Conservation (phyloP, 2,797 vertebrate species). For the Coccyzus lansbergi region DNA sequence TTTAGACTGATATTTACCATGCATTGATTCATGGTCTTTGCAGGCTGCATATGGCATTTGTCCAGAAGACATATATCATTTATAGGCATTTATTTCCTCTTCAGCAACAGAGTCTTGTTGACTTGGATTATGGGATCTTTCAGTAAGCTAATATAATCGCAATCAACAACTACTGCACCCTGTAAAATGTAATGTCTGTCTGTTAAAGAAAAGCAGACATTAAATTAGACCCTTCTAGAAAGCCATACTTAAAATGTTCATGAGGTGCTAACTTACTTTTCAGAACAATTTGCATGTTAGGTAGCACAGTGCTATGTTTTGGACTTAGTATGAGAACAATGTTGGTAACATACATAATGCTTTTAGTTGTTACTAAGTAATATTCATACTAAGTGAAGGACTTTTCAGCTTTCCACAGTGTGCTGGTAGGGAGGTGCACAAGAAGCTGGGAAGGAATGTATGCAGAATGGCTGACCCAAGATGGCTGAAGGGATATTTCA, state of each 20-base stretch:
- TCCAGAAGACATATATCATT: not conserved
- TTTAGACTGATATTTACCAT: slow-evolving; percentile 37
- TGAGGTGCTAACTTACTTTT: not conserved
- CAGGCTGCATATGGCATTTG: not conserved
- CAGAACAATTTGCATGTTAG: not conserved
- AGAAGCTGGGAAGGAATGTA: too few relatives aligned
- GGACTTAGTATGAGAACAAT: too few relatives aligned
- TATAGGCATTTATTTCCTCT: slow-evolving; percentile 16
- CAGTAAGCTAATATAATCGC: slow-evolving; percentile 71
- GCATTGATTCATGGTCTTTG: slow-evolving; percentile 50
- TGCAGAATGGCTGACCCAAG: too few relatives aligned
- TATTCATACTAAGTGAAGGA: too few relatives aligned
- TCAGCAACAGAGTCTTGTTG: slow-evolving; percentile 29
- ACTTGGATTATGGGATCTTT: slow-evolving; percentile 44
- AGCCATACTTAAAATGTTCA: not conserved
- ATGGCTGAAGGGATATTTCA: too few relatives aligned
- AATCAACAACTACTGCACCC: slow-evolving; percentile 68
- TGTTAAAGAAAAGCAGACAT: slow-evolving; percentile 55
- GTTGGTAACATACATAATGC: too few relatives aligned
- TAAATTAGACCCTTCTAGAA: not conserved
- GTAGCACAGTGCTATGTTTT: too few relatives aligned
- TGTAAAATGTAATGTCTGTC: slow-evolving; percentile 59
- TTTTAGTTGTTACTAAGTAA: too few relatives aligned
- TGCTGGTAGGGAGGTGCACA: too few relatives aligned
- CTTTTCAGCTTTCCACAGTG: too few relatives aligned